phyloP scores from a whole-genome alignment of 2,113 vertebrate genomes.

The Oncorhynchus masou region DNA sequence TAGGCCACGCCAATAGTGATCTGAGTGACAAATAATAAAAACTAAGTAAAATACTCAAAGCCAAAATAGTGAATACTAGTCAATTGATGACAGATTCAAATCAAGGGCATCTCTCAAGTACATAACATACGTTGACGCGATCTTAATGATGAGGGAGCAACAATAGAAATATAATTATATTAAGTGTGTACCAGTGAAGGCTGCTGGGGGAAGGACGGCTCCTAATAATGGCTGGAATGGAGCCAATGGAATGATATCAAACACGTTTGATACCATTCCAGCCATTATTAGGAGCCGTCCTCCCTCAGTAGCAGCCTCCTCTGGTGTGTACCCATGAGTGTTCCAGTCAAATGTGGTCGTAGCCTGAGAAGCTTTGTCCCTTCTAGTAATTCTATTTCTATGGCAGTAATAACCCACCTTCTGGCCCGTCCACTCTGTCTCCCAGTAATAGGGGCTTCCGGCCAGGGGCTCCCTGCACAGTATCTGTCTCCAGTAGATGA shows the following conservation, averaged over 20 bases:
- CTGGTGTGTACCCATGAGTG: no score
- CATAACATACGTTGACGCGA: no score
- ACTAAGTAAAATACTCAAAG: neutral
- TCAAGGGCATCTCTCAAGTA: neutral
- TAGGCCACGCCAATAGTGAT: constrained; percentile 70
- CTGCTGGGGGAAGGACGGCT: no score
- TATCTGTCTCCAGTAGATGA: constrained; percentile 75
- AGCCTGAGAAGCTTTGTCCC: neutral
- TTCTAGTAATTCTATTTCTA: neutral
- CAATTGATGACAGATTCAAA: neutral
- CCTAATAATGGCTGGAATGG: no score
- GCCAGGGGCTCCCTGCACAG: constrained; percentile 69
- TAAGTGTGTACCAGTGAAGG: no score
- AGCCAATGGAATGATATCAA: no score
- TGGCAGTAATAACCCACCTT: constrained; percentile 52
- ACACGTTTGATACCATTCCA: no score
- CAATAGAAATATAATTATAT: no score
- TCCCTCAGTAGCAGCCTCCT: no score
- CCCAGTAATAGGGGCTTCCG: constrained; percentile 77
- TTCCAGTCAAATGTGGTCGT: no score
- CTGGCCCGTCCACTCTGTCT: constrained; percentile 75
- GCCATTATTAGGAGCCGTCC: no score
- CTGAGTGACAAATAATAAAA: constrained; percentile 30
- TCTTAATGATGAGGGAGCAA: no score
- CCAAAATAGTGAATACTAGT: neutral